Evolutionary conservation across 53 echinoderm and acorn worm genomes (phyloP).

Genomic region (Stichopus horrens): DNA sequence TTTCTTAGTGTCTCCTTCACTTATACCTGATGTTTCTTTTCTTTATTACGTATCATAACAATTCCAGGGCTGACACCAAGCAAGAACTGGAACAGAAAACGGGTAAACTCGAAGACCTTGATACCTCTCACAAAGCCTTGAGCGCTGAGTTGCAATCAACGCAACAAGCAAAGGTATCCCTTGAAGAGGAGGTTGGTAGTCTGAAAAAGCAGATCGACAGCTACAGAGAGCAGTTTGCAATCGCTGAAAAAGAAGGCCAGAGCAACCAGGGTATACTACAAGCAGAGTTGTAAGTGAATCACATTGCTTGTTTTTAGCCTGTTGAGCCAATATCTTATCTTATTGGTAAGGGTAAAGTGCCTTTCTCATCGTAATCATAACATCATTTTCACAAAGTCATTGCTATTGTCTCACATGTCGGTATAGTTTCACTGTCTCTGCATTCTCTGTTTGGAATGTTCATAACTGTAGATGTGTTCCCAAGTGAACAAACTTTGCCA

Average conservation of each 20-base stretch:
- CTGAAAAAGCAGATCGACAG: slow-evolving; percentile 78
- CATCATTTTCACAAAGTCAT: no score
- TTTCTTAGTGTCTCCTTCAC: no score
- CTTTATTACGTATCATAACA: not conserved
- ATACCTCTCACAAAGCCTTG: slow-evolving; percentile 36
- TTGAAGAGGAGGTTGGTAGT: slow-evolving; percentile 51
- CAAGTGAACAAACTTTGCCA: no score
- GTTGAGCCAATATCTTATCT: no score
- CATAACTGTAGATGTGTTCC: no score
- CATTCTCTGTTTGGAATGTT: no score
- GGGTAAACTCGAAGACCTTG: slow-evolving; percentile 40
- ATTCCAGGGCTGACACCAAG: slow-evolving; percentile 32
- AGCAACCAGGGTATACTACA: slow-evolving; percentile 68
- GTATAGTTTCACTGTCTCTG: no score
- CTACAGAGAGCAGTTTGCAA: slow-evolving; percentile 68
- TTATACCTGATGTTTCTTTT: no score
- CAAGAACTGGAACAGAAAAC: slow-evolving; percentile 42
- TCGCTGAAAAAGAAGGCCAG: slow-evolving; percentile 72
- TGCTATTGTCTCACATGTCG: no score
- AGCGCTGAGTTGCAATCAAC: slow-evolving; percentile 27
- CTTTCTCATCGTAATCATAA: no score
- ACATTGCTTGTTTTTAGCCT: no score
- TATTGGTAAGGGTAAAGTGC: no score
- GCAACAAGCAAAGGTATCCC: slow-evolving; percentile 47
- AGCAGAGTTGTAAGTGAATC: slow-evolving; percentile 73